Base-by-base conservation (phyloP, 2,113 vertebrate genomes). In the Puffinus mauretanicus region DNA sequence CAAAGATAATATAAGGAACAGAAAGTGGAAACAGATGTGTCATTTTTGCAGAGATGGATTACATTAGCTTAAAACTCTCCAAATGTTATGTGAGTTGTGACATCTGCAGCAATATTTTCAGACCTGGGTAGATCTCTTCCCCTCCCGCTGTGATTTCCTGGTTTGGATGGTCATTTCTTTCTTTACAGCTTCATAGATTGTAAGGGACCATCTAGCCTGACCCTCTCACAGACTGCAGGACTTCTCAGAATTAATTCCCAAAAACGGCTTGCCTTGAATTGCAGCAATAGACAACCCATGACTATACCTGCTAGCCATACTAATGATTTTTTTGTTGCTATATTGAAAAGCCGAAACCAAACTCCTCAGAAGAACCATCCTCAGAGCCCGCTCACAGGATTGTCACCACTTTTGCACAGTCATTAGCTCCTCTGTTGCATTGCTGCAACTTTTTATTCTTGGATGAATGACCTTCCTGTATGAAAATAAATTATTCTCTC, bases 21-120 rank as follows among this genome's bases (percentile, higher is more conserved):
- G 92, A 97, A 96, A 97, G 92, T 94, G 70, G 77, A 97, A 96
- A 88, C 97, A 96, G 86, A 96, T 96, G 96, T 76, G 91, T 84
- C 93, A 77, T 95, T 94, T 96, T 94, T 85, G 47, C 61, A 90
- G 83, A 82, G 91, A 89, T 93, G 96, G 95, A 94, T 94, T 92
- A 79, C 86, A 96, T 97, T 96, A 96, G 91, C 0, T 3, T 89
- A 94, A 96, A 95, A 77, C 57, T 89, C 95, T 93, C 77, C 92
- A 96, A 95, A 95, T 87, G 88, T 93, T 94, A 73, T 82, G 47
- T 30, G 73, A 94, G 54, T 42, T 96, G 80, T 94, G 93, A 95
- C 91, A 96, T 97, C 92, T 95, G 91, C 93, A 82, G 61, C 92
- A 84, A 16, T 89, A 82, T 82, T 91, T 94, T 89, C 86, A 91